phyloP scores from a whole-genome alignment of 2,888 invertebrate genomes.

The Epirrhoe tristata region DNA sequence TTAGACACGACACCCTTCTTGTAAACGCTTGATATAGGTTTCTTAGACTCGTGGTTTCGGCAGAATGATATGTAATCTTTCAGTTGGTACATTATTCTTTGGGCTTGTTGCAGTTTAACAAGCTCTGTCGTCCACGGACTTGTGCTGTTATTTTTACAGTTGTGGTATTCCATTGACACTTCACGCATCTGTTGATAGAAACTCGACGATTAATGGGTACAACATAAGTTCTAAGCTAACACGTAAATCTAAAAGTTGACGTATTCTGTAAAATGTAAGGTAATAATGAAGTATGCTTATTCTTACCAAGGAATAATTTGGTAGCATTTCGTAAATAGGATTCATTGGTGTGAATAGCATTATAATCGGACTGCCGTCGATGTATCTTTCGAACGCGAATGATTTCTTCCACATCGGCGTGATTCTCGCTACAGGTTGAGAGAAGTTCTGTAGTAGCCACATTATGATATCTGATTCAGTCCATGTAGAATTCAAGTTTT shows the following conservation, averaged over 20 bases:
- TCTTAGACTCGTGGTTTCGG: constrained; percentile 66
- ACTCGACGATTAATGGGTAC: too few relatives aligned
- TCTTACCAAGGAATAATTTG: constrained; percentile 89
- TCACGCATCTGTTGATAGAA: constrained; percentile 86
- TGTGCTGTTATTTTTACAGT: constrained; percentile 85
- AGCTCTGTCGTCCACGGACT: constrained; percentile 77
- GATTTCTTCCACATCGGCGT: constrained; percentile 90
- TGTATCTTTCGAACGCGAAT: constrained; percentile 87
- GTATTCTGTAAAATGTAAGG: not conserved
- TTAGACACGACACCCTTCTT: constrained; percentile 67
- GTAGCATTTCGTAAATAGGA: constrained; percentile 87
- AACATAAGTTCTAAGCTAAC: too few relatives aligned
- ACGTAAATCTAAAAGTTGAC: too few relatives aligned
- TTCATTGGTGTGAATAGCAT: constrained; percentile 92
- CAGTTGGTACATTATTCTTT: constrained; percentile 73
- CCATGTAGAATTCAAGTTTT: constrained; percentile 60
- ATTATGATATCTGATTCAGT: constrained; percentile 74
- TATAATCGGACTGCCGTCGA: constrained; percentile 89
- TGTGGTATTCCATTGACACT: constrained; percentile 89
- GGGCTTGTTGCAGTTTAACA: constrained; percentile 72
- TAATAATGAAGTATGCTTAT: not conserved
- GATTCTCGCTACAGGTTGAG: constrained; percentile 88
- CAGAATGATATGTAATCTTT: constrained; percentile 71
- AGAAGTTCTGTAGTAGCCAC: constrained; percentile 87
- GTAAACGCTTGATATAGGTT: constrained; percentile 52